phyloP scores from a whole-genome alignment of 2,113 vertebrate species.

The Aegithalos caudatus region DNA sequence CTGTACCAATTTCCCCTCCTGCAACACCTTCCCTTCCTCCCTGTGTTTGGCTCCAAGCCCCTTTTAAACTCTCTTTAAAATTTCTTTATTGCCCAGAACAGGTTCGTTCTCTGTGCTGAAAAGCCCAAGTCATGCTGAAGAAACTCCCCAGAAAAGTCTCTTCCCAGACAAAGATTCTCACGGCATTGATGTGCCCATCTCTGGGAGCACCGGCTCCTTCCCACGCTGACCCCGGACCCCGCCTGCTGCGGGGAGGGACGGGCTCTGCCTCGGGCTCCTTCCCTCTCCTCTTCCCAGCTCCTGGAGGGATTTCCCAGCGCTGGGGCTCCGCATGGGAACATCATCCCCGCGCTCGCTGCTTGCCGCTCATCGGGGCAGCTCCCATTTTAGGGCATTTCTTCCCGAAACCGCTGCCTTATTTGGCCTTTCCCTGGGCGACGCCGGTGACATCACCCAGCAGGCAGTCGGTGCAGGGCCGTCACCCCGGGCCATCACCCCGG shows the following conservation, averaged over 20 bases:
- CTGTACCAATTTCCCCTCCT: fast-evolving
- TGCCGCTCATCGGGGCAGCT: neutral
- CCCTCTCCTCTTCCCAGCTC: neutral
- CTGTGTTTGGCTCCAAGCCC: neutral
- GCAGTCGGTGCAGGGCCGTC: neutral
- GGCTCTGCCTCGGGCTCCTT: neutral
- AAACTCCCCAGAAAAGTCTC: neutral
- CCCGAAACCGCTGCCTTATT: constrained; percentile 25
- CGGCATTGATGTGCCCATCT: neutral
- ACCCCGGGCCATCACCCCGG: too few relatives aligned
- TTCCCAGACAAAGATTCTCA: neutral
- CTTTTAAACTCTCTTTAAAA: neutral
- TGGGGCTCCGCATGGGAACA: neutral
- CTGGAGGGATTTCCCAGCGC: neutral
- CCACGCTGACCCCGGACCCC: neutral
- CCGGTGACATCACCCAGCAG: constrained; percentile 17
- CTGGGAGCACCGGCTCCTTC: neutral
- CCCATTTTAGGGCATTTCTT: constrained; percentile 42
- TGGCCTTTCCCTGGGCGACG: neutral
- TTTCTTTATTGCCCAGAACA: neutral
- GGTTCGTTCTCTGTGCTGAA: neutral
- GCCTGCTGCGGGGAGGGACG: neutral
- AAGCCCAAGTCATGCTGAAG: neutral
- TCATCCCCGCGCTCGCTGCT: neutral
- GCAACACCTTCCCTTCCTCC: fast-evolving